Evolutionary conservation across 2,113 vertebrate species (phyloP).

Genomic region (Lethenteron reissneri): DNA sequence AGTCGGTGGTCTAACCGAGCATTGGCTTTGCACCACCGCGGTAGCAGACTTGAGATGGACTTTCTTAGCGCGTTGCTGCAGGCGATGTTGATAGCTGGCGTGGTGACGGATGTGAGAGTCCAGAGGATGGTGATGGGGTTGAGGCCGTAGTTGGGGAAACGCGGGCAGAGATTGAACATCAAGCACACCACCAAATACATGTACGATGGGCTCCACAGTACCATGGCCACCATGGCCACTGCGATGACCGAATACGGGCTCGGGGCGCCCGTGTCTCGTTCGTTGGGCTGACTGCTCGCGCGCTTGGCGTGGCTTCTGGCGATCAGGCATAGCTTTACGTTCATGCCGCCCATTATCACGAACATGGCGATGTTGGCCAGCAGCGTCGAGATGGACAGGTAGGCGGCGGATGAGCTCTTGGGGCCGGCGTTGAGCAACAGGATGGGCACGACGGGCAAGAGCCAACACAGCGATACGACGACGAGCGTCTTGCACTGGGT

Average conservation of each 20-base stretch:
- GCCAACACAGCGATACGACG: not conserved
- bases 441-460: not conserved
- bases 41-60: no score
- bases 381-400: not conserved
- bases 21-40: no score
- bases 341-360: not conserved
- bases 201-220: not conserved
- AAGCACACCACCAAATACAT: not conserved
- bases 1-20: no score
- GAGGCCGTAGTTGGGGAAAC: no score
- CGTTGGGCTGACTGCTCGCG: no score
- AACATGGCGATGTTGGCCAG: not conserved
- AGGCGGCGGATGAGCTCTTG: not conserved
- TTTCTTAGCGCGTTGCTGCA: no score
- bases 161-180: no score
- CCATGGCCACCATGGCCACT: not conserved
- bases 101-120: no score
- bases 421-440: not conserved
- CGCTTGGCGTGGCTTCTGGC: not conserved
- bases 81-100: no score
- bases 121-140: no score
- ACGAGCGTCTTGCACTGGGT: not conserved
- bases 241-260: not conserved
- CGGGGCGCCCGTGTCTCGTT: not conserved
- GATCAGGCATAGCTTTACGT: conserved; percentile 1